These are phyloP conservation scores for Mesitornis unicolor DNA, from an alignment of 2,113 vertebrate species.

Conservation along the genomic window DNA sequence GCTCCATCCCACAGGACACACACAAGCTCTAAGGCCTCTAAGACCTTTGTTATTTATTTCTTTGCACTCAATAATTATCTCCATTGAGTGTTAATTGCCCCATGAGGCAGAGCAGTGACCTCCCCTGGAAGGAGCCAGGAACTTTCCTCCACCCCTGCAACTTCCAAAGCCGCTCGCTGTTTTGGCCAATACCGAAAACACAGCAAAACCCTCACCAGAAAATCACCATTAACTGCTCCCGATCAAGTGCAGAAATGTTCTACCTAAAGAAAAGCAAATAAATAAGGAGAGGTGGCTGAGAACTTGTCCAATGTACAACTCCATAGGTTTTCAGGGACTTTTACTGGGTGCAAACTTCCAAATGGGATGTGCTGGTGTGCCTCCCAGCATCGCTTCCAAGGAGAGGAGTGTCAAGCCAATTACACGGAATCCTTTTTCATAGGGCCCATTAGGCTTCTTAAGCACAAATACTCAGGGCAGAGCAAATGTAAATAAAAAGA, in stretches of 20 bases:
- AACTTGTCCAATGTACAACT: background rate
- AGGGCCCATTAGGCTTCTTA: background rate
- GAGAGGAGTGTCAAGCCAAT: background rate
- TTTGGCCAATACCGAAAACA: slow-evolving; percentile 1
- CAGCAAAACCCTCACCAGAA: background rate
- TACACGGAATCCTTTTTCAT: background rate
- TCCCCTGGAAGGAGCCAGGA: background rate
- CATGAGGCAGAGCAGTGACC: background rate
- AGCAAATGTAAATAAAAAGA: background rate
- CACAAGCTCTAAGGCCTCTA: background rate
- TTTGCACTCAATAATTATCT: background rate
- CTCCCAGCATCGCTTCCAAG: background rate
- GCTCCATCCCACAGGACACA: background rate
- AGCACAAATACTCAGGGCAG: background rate
- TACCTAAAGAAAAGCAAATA: background rate
- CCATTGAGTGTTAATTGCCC: background rate
- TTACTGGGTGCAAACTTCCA: background rate
- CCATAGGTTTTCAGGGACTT: background rate
- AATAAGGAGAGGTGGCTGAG: background rate
- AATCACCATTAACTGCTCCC: slow-evolving; percentile 6
- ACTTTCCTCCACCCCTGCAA: background rate
- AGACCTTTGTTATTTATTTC: background rate
- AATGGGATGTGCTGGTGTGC: background rate
- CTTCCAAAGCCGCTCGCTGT: slow-evolving; percentile 56
- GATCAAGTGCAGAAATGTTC: slow-evolving; percentile 5